Evolutionary conservation across 1,140 invertebrate genomes (phyloP).

Genomic region (Frieseomelitta varia): DNA sequence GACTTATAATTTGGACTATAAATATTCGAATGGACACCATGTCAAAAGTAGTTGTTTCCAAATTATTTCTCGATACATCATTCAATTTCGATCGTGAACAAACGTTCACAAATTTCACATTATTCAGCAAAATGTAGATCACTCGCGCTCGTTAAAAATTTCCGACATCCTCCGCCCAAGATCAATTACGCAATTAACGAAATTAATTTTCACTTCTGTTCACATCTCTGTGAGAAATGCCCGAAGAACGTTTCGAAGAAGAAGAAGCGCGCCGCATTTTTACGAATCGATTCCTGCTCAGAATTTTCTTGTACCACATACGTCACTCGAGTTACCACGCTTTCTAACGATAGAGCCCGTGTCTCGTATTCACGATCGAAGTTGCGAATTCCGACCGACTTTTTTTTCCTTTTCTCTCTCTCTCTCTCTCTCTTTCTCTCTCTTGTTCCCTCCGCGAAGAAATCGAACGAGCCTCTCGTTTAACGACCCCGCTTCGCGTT

Average conservation of each 20-base stretch:
- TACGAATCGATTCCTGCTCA: conserved; percentile 54
- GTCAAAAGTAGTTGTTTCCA: no score
- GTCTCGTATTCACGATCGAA: conserved; percentile 57
- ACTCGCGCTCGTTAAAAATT: no score
- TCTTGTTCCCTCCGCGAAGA: background rate
- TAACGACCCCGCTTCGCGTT: background rate
- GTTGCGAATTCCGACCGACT: conserved; percentile 41
- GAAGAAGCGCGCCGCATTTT: conserved; percentile 38
- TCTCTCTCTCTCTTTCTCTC: background rate
- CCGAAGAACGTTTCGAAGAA: background rate
- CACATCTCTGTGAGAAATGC: background rate
- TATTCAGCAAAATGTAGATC: no score
- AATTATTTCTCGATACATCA: no score
- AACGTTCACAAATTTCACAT: no score
- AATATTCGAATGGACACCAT: no score
- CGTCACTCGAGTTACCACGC: conserved; percentile 66
- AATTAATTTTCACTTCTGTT: no score
- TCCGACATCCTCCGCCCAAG: no score
- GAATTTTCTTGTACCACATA: conserved; percentile 65
- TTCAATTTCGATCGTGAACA: no score
- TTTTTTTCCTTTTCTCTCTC: background rate
- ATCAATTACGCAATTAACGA: no score
- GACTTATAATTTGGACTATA: no score
- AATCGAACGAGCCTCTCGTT: background rate
- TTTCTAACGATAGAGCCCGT: conserved; percentile 67